phyloP scores from a whole-genome alignment of 2,113 vertebrate genomes.

The Formicarius rufipectus region DNA sequence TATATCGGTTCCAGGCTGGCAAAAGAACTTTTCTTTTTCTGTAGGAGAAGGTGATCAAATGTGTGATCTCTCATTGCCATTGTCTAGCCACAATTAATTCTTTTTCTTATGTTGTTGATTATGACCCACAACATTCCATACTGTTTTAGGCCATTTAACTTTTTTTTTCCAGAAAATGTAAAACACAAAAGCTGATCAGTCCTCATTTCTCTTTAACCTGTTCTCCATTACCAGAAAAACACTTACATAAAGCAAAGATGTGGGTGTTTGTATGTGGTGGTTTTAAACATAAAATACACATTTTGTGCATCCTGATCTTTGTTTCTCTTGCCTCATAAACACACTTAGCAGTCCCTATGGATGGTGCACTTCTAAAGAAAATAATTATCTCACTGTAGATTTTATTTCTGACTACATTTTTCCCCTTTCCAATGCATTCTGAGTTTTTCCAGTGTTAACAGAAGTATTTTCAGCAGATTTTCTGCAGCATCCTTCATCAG shows the following conservation, averaged over 20 bases:
- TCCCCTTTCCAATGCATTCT: background rate
- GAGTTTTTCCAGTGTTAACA: background rate
- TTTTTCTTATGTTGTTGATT: background rate
- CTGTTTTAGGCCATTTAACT: background rate
- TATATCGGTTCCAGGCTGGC: background rate
- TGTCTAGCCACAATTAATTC: background rate
- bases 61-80: background rate
- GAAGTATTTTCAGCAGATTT: background rate
- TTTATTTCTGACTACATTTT: background rate
- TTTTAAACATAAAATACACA: background rate
- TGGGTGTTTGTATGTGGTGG: background rate
- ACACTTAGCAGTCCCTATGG: background rate
- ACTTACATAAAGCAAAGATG: background rate
- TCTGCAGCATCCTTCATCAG: background rate
- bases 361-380: background rate
- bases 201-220: background rate
- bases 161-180: background rate
- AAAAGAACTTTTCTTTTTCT: background rate
- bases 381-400: background rate
- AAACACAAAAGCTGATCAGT: background rate
- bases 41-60: background rate
- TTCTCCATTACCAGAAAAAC: background rate
- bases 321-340: background rate
- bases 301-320: background rate
- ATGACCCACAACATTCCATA: background rate